These are phyloP conservation scores for Andrena cerasifolii DNA, from an alignment of 1,140 invertebrate species.

Conservation along the genomic window DNA sequence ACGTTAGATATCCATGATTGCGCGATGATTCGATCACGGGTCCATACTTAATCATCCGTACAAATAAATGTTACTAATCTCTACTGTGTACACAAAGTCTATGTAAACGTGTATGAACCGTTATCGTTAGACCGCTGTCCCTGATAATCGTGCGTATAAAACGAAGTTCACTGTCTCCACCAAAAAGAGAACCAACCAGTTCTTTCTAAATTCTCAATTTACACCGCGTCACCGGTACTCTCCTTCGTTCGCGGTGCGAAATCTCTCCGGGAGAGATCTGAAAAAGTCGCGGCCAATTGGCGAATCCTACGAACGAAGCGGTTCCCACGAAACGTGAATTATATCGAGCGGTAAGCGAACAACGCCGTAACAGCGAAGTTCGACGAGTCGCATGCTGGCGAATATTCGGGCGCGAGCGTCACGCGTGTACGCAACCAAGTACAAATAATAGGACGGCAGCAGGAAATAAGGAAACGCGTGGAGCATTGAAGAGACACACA, in stretches of 20 bases:
- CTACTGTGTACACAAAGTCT: conserved; percentile 38
- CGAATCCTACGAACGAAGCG: background rate
- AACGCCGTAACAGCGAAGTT: background rate
- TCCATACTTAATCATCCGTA: conserved; percentile 64
- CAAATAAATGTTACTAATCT: conserved; percentile 47
- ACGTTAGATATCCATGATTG: conserved; percentile 38
- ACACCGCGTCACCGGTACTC: too few relatives aligned
- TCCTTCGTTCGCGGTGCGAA: too few relatives aligned
- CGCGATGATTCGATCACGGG: conserved; percentile 72
- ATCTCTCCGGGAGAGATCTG: too few relatives aligned
- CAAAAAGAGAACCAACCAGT: background rate
- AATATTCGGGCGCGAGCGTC: too few relatives aligned
- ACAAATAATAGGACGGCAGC: background rate
- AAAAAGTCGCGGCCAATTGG: background rate
- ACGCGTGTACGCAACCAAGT: background rate
- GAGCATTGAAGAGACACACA: background rate
- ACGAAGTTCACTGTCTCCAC: too few relatives aligned
- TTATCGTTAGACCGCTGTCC: conserved; percentile 29
- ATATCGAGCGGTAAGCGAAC: background rate
- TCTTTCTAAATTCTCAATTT: too few relatives aligned
- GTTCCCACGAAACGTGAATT: background rate
- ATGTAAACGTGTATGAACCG: conserved; percentile 21
- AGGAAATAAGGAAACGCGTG: background rate
- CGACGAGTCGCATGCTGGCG: background rate
- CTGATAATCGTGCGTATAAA: conserved; percentile 15